Conservation (phyloP, 92 coral and sea anemone species). For the Anthopleura xanthogrammica region DNA sequence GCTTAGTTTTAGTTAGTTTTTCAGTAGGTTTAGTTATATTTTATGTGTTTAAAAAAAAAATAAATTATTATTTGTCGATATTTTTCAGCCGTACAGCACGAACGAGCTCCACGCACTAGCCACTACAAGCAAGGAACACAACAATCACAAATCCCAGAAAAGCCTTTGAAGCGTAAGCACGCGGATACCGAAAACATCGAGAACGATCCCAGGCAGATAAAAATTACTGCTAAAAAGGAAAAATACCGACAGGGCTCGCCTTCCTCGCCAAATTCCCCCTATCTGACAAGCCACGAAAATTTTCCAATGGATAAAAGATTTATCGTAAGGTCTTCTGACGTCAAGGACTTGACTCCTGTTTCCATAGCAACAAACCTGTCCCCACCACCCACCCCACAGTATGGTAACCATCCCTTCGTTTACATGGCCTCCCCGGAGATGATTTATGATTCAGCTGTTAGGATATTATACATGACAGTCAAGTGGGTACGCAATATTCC, state of each 20-base stretch:
- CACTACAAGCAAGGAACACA: slow-evolving; percentile 60
- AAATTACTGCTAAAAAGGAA: slow-evolving; percentile 60
- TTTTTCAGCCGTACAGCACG: slow-evolving; percentile 89
- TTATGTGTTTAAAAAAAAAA: no score
- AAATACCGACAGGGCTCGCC: slow-evolving; percentile 48
- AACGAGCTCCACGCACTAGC: slow-evolving; percentile 82
- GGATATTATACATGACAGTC: slow-evolving; percentile 88
- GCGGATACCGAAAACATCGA: slow-evolving; percentile 49
- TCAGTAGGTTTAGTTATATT: no score
- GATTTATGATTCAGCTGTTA: slow-evolving; percentile 90
- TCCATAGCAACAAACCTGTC: slow-evolving; percentile 64
- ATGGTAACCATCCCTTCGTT: slow-evolving; percentile 45
- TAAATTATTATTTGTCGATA: neutral
- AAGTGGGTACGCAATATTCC: slow-evolving; percentile 99
- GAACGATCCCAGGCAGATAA: slow-evolving; percentile 31
- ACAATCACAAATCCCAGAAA: slow-evolving; percentile 35
- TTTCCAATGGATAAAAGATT: slow-evolving; percentile 30
- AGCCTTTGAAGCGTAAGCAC: slow-evolving; percentile 77
- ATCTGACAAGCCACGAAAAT: slow-evolving; percentile 40
- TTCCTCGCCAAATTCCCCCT: slow-evolving; percentile 44
- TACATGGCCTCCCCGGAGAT: slow-evolving; percentile 83
- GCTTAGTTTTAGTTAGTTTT: no score
- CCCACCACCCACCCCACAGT: slow-evolving; percentile 80
- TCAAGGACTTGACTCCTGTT: slow-evolving; percentile 46
- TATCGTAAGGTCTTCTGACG: slow-evolving; percentile 39